A percentile compares a stretch with the other conserved stretches of the same genome.
Evolutionary conservation across 2,888 invertebrate species (phyloP).

Genomic region (Patella caerulea): DNA sequence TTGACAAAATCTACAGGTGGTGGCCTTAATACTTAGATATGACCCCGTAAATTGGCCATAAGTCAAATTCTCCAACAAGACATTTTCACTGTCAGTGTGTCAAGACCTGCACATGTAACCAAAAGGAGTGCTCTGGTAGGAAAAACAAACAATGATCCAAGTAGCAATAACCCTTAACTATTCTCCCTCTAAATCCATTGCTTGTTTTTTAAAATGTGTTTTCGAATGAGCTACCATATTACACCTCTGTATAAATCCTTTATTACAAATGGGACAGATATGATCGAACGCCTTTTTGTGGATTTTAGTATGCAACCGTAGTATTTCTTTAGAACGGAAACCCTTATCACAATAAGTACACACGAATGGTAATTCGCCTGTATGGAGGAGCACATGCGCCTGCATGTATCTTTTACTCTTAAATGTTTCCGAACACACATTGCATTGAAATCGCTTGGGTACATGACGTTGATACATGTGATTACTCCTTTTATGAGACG

Average conservation of each 20-base stretch:
- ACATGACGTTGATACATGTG: background rate
- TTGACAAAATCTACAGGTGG: too few species aligned
- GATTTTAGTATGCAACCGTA: background rate
- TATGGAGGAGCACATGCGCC: background rate
- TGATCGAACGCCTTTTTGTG: background rate
- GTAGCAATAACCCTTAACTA: background rate
- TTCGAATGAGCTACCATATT: background rate
- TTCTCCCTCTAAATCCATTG: background rate
- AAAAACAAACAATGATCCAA: background rate
- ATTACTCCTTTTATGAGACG: background rate
- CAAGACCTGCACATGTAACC: too few species aligned
- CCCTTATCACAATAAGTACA: background rate
- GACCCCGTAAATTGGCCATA: too few species aligned
- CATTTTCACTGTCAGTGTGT: too few species aligned
- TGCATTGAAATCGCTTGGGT: background rate
- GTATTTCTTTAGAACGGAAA: background rate
- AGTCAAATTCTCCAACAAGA: too few species aligned
- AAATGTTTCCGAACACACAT: background rate
- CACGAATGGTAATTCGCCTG: background rate
- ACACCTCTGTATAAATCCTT: background rate
- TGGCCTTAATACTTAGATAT: too few species aligned
- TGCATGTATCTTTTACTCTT: background rate
- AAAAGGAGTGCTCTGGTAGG: too few species aligned
- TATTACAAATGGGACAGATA: background rate
- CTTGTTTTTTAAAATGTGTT: background rate